phyloP scores from a whole-genome alignment of 2,113 vertebrate genomes.

The Atractosteus spatula region DNA sequence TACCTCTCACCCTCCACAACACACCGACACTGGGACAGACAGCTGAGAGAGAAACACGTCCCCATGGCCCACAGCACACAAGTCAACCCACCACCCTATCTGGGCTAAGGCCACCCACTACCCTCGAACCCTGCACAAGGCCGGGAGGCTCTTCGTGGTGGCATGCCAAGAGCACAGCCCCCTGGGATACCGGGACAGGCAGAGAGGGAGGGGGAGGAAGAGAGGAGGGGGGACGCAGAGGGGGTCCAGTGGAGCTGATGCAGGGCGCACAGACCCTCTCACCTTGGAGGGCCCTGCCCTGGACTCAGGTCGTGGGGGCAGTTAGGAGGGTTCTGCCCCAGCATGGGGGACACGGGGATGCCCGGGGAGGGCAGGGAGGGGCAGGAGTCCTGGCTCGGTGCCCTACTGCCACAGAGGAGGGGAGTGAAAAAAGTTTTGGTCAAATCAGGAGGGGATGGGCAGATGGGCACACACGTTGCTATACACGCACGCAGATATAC shows the following conservation, averaged over 20 bases:
- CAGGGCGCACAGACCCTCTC: constrained; percentile 39
- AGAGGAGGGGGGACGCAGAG: constrained; percentile 14
- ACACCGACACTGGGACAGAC: neutral
- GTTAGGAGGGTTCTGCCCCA: constrained; percentile 75
- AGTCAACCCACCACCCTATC: neutral
- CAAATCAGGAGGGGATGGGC: neutral
- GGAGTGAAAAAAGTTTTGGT: constrained; percentile 27
- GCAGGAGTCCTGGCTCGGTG: constrained; percentile 81
- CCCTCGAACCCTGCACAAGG: too few relatives aligned
- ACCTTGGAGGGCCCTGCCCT: constrained; percentile 78
- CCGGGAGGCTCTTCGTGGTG: too few relatives aligned
- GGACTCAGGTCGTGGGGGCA: constrained; percentile 78
- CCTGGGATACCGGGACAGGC: neutral
- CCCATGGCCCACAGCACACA: neutral
- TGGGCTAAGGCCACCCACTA: neutral
- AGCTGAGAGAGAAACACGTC: neutral
- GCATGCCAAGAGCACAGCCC: neutral
- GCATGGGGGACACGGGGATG: constrained; percentile 72
- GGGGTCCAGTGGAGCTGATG: constrained; percentile 31
- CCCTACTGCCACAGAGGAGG: constrained; percentile 65
- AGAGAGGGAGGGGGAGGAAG: constrained; percentile 22
- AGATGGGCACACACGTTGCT: constrained; percentile 19
- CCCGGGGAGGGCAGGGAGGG: constrained; percentile 76
- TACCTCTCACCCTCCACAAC: neutral
- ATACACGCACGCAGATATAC: neutral